phyloP scores from a whole-genome alignment of 2,797 vertebrate genomes.

The Luscinia luscinia region DNA sequence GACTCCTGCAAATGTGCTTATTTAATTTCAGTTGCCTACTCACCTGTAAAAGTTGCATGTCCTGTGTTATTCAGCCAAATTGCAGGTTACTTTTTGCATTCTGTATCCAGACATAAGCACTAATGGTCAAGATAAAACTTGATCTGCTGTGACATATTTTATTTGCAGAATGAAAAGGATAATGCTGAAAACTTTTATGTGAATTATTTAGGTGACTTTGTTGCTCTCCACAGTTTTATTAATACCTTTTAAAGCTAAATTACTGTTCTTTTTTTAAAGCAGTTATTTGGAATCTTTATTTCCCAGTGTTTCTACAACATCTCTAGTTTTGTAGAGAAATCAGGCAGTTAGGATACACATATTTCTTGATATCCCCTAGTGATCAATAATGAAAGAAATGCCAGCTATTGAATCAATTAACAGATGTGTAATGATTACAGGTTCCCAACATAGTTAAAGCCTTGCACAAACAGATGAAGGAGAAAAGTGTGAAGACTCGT shows the following conservation, averaged over 20 bases:
- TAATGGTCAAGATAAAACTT: background rate
- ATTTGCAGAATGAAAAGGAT: background rate
- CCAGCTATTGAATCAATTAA: conserved; percentile 47
- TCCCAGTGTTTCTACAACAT: background rate
- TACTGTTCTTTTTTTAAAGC: background rate
- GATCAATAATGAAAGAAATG: conserved; percentile 35
- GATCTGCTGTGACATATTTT: background rate
- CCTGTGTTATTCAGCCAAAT: background rate
- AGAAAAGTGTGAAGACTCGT: conserved; percentile 98
- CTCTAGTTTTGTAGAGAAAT: background rate
- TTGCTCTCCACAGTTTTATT: background rate
- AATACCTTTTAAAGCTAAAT: background rate
- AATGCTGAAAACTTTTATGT: background rate
- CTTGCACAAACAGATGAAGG: conserved; percentile 98
- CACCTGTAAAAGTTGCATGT: background rate
- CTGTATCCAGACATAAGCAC: background rate
- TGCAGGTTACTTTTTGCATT: background rate
- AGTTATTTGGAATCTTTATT: background rate
- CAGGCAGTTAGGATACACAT: background rate
- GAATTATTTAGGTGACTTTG: background rate
- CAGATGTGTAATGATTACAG: conserved; percentile 76
- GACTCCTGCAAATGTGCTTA: background rate
- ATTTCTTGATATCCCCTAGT: background rate
- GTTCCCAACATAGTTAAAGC: conserved; percentile 99
- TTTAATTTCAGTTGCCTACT: background rate